These are phyloP conservation scores for Ceratina calcarata DNA, from an alignment of 1,140 invertebrate species.

Conservation along the genomic window DNA sequence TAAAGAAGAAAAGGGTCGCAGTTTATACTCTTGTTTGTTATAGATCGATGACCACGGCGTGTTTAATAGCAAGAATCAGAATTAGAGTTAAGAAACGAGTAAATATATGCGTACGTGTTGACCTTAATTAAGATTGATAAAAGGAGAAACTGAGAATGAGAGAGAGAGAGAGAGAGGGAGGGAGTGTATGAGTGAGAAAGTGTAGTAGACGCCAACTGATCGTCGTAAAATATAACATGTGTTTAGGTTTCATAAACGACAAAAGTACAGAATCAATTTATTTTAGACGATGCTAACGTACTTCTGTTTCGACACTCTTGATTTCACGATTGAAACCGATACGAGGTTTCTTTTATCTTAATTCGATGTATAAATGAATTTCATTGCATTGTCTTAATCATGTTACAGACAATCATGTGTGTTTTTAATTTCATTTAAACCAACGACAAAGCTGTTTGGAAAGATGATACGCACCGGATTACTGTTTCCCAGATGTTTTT, in stretches of 20 bases:
- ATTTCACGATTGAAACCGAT: not conserved
- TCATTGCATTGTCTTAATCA: conserved; percentile 19
- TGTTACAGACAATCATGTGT: conserved; percentile 29
- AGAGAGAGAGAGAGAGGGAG: conserved; percentile 30
- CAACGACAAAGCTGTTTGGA: conserved; percentile 3
- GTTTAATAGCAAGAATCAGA: conserved; percentile 55
- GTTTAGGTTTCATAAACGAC: no score
- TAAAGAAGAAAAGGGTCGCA: conserved; percentile 65
- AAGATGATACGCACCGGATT: not conserved
- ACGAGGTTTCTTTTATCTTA: not conserved
- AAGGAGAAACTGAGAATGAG: conserved; percentile 15
- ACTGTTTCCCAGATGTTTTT: not conserved
- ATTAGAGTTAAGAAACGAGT: conserved; percentile 40
- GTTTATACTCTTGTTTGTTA: conserved; percentile 65
- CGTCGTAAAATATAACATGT: conserved; percentile 40
- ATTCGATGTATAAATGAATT: conserved; percentile 9
- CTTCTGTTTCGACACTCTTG: conserved; percentile 16
- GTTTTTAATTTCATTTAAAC: conserved; percentile 23
- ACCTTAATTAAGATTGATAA: conserved; percentile 38
- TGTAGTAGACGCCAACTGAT: conserved; percentile 38
- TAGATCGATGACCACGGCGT: conserved; percentile 60
- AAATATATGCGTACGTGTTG: conserved; percentile 30
- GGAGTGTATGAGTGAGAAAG: conserved; percentile 27
- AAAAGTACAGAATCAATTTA: conserved; percentile 2
- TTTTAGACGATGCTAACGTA: conserved; percentile 36